Percentiles rank a stretch among this genome's conserved stretches.
These are phyloP conservation scores for Gymnobelideus leadbeateri DNA, from an alignment of 2,113 vertebrate genomes.

Conservation along the genomic window DNA sequence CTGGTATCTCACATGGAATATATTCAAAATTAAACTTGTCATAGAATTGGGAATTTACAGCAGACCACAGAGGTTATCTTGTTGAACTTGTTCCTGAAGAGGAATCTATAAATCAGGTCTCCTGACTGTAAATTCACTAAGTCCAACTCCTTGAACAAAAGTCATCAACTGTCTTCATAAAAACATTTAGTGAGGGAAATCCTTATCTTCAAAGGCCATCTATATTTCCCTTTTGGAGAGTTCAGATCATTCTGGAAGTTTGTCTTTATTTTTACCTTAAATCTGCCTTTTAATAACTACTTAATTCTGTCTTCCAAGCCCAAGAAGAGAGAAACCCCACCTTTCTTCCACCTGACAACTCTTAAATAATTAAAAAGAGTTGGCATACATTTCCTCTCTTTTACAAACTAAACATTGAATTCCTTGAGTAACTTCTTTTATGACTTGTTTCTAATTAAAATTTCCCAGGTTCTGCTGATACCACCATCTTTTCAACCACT, in stretches of 20 bases:
- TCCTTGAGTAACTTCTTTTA: neutral
- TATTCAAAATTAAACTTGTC: neutral
- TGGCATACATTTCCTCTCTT: neutral
- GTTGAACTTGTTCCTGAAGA: neutral
- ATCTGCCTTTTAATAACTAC: neutral
- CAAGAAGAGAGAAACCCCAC: neutral
- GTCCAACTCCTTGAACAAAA: neutral
- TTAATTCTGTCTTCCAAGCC: neutral
- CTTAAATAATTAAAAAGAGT: neutral
- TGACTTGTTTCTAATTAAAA: neutral
- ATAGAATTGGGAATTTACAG: neutral
- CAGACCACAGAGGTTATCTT: neutral
- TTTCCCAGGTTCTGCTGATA: neutral
- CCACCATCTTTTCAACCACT: neutral
- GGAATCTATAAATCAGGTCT: neutral
- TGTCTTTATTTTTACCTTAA: neutral
- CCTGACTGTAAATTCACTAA: neutral
- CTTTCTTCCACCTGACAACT: neutral
- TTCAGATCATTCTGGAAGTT: neutral
- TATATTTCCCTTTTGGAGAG: neutral
- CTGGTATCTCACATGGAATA: neutral
- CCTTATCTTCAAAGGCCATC: neutral
- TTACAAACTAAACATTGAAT: neutral
- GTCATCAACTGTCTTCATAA: neutral
- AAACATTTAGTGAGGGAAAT: neutral